phyloP scores from a whole-genome alignment of 2,888 invertebrate species.

The Dicranocentrus wangi region DNA sequence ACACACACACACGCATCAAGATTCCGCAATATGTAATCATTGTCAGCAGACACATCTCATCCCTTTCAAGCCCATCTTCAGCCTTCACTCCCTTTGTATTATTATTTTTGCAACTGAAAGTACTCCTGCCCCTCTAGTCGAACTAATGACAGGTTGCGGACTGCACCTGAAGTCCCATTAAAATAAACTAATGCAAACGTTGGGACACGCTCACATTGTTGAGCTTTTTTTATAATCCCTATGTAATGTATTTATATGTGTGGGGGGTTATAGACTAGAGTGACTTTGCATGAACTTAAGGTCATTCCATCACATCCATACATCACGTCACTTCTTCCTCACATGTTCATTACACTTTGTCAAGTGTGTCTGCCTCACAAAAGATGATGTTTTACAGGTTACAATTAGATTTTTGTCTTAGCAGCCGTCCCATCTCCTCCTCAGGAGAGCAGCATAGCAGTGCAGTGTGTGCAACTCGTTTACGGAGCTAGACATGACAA shows the following conservation, averaged over 20 bases:
- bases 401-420: too few relatives aligned
- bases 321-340: slow-evolving; percentile 41
- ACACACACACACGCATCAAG: neutral
- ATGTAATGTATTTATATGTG: slow-evolving; percentile 1
- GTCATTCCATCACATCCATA: slow-evolving; percentile 51
- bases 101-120: slow-evolving; percentile 24
- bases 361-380: too few relatives aligned
- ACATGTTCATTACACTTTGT: too few relatives aligned
- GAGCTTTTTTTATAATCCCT: neutral
- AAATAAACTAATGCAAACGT: neutral
- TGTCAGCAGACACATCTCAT: slow-evolving; percentile 19
- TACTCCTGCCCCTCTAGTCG: slow-evolving; percentile 4
- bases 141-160: slow-evolving; percentile 27
- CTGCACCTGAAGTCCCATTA: slow-evolving; percentile 1
- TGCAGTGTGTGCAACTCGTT: too few relatives aligned
- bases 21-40: slow-evolving; percentile 4
- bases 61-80: slow-evolving; percentile 23
- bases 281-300: slow-evolving; percentile 32
- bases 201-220: neutral
- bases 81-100: slow-evolving; percentile 14
- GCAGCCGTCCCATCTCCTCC: too few relatives aligned
- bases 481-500: neutral
- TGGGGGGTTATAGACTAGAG: too few relatives aligned
- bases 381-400: too few relatives aligned
- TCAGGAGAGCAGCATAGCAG: too few relatives aligned